phyloP scores from a whole-genome alignment of 2,888 invertebrate genomes.

The Callyntrura guangdongensis region DNA sequence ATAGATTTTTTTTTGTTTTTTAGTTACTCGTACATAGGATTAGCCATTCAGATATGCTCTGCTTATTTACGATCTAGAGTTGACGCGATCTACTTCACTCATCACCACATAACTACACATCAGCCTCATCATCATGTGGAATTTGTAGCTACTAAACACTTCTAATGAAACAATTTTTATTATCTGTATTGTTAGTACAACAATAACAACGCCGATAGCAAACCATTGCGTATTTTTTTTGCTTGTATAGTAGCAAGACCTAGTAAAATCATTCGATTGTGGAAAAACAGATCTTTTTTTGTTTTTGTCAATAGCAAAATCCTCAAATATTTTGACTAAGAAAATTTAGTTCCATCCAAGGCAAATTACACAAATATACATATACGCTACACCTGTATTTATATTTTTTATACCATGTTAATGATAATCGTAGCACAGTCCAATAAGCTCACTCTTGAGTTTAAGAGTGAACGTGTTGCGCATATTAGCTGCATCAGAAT shows the following conservation, averaged over 20 bases:
- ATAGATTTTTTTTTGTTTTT: constrained; percentile 51
- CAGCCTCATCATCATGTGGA: constrained; percentile 28
- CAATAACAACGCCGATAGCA: constrained; percentile 29
- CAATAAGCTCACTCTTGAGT: constrained; percentile 19
- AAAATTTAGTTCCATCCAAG: constrained; percentile 1
- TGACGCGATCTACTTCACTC: constrained; percentile 78
- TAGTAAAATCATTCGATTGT: constrained; percentile 56
- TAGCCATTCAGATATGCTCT: constrained; percentile 76
- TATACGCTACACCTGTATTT: background rate
- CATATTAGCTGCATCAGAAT: constrained; percentile 20
- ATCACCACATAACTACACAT: constrained; percentile 15
- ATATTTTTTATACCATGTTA: background rate
- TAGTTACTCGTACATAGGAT: background rate
- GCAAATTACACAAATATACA: background rate
- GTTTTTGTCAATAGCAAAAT: constrained; percentile 56
- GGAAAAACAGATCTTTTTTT: constrained; percentile 33
- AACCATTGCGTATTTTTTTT: constrained; percentile 32
- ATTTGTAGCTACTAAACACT: constrained; percentile 40
- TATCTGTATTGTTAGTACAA: constrained; percentile 32
- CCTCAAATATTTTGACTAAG: background rate
- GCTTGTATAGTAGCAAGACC: background rate
- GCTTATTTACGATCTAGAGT: constrained; percentile 73
- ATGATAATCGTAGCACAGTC: constrained; percentile 31
- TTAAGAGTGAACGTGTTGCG: constrained; percentile 47
- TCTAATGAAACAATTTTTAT: constrained; percentile 45